Evolutionary conservation across 2,113 vertebrate genomes (phyloP).

Genomic region (Tachuris rubrigastra): DNA sequence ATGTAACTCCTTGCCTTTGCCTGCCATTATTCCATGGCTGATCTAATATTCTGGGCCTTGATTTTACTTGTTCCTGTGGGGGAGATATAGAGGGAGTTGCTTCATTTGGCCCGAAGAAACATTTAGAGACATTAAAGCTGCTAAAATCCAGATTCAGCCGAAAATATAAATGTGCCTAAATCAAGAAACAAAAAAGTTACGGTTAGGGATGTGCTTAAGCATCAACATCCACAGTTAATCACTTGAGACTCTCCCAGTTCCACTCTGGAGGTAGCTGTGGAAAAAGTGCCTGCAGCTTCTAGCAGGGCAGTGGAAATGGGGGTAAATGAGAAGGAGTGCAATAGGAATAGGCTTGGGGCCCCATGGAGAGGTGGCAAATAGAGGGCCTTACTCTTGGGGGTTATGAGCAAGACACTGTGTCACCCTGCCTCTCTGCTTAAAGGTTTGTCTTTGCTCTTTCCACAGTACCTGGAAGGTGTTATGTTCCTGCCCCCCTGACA

Average conservation of each 20-base stretch:
- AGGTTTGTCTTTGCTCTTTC: neutral
- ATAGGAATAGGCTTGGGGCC: neutral
- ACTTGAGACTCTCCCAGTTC: neutral
- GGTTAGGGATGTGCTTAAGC: neutral
- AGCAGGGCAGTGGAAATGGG: neutral
- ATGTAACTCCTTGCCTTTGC: neutral
- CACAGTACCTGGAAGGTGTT: neutral
- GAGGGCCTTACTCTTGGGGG: neutral
- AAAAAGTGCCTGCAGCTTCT: neutral
- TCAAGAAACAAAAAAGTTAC: neutral
- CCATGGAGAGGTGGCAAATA: neutral
- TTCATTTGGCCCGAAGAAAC: neutral
- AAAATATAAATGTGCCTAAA: neutral
- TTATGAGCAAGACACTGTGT: neutral
- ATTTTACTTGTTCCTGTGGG: neutral
- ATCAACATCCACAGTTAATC: neutral
- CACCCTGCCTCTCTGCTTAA: neutral
- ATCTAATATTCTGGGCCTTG: neutral
- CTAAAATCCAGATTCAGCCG: neutral
- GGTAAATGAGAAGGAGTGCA: neutral
- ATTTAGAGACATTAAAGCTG: neutral
- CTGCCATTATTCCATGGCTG: neutral
- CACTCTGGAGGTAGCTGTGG: neutral
- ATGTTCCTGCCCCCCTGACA: neutral
- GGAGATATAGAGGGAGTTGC: neutral